Evolutionary conservation across 2,113 vertebrate genomes (phyloP), one percentile per base, ranked within the genome.

Genomic region (Corydoras maculifer): DNA sequence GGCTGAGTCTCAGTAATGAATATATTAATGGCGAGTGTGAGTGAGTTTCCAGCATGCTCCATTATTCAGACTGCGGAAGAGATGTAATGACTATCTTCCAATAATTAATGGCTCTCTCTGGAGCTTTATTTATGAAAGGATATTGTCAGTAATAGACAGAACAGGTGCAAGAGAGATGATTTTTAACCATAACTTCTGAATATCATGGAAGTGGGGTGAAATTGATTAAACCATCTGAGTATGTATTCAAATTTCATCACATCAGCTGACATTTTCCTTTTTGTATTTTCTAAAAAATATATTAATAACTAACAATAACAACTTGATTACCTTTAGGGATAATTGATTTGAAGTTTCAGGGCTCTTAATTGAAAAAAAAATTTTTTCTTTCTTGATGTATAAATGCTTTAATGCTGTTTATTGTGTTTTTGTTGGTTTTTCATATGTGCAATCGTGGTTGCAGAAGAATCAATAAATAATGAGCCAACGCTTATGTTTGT

Each of bases 91-190:
- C 80, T 84, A 82, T 81, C 77, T 78, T 68, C 31, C 71, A 75
- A 77, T 84, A 87, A 88, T 88, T 87, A 90, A 88, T 83, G 84
- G 76, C 78, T 79, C 78, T 69, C 66, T 78, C 78, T 72, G 51
- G 51, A 72, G 80, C 78, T 73, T 82, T 80, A 74, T 87, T 85
- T 82, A 84, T 83, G 75, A 83, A 82, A 74, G 69, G 63, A 81
- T 71, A 80, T 83, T 80, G 78, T 81, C 81, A 71, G 70, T 82
- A 76, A 79, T 70, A 75, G 74, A 77, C 74, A 35, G 49, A 77
- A 80, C 53, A 53, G 70, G 58, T 65, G 60, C 31, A 54, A 8
- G 32, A 63, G 18, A 69, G 71, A 63, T 43, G 58, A 51, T 62
- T 74, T 60, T 73, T 64, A 80, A 71, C 68, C 76, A 25, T 62